Base-by-base conservation (phyloP, 1,140 invertebrate species). In the Sycophila sp. region DNA sequence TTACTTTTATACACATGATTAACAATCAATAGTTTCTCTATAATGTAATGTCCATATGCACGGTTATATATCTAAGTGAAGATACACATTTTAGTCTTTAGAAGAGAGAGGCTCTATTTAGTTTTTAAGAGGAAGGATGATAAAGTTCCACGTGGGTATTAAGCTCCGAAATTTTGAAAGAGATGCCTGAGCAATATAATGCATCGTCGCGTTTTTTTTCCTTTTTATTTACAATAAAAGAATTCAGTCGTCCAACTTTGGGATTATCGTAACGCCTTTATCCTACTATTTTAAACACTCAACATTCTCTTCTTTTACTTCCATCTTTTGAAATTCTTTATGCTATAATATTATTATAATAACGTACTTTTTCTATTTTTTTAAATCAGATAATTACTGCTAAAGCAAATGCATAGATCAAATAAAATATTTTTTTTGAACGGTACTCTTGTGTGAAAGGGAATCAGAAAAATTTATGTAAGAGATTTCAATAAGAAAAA, bases 161-260 rank as follows among this genome's bases (percentile, higher is more conserved):
- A 32, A 55, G 34, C 6, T 22, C 19, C 17, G 8, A 11, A 47
- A 47, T 47, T 24, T 47, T 47, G 0, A 47, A 8, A 10, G 42
- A 22, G 42, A 11, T 47, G 24, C 10, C 17, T 42, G 13, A n/a
- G 5, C n/a, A 19, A 17, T 22, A 22, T 47, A 17, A 19, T 24
- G 45, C 19, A 24, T n/a, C n/a, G n/a, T n/a, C 10, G 10, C 22
- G 19, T 47, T 53, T 53, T 5, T 30, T 53, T 2, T 30, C 11
- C 24, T n/a, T 2, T 53, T 26, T 49, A 59, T 68, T 49, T 68
- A 59, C 40, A 59, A 34, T 59, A 32, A 34, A 55, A 67, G 26
- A 36, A 11, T 59, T 59, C 55, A 68, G 65, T 68, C 42, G 11
- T 56, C 10, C 40, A 49, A 28, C 49, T 45, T 0, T 26, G 64